Conservation (phyloP, 1,140 invertebrate species). For the Bombus waltoni region DNA sequence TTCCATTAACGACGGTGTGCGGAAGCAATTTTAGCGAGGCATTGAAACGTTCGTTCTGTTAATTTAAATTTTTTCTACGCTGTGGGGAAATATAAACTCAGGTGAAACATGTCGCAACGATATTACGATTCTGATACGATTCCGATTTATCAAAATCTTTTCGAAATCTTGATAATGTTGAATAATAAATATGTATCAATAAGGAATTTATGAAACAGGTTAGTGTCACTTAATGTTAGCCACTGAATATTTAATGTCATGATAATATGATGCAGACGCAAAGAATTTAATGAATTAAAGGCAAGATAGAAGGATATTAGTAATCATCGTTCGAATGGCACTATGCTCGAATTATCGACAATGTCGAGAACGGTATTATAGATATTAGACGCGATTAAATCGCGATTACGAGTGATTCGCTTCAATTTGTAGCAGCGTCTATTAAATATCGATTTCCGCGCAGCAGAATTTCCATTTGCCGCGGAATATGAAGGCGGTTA, state of each 20-base stretch:
- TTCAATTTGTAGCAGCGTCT: slow-evolving; percentile 26
- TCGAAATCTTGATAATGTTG: no score
- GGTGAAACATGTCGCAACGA: background rate
- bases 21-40: slow-evolving; percentile 21
- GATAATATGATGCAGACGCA: no score
- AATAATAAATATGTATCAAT: no score
- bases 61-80: slow-evolving; percentile 22
- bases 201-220: no score
- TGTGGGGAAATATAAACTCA: background rate
- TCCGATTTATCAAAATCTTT: background rate
- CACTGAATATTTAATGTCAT: no score
- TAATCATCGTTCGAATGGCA: background rate
- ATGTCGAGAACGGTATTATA: background rate
- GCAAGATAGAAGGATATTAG: no score
- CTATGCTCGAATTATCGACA: background rate
- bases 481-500: slow-evolving; percentile 15
- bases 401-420: slow-evolving; percentile 9
- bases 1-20: slow-evolving; percentile 34
- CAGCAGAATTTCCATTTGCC: slow-evolving; percentile 37
- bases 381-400: slow-evolving; percentile 28
- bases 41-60: background rate
- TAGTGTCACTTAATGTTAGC: no score
- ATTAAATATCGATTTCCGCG: slow-evolving; percentile 43
- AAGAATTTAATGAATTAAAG: no score
- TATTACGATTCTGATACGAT: background rate